Evolutionary conservation across 2,113 vertebrate genomes (phyloP), one percentile per base, ranked within the genome.

Genomic region (Chionis minor): DNA sequence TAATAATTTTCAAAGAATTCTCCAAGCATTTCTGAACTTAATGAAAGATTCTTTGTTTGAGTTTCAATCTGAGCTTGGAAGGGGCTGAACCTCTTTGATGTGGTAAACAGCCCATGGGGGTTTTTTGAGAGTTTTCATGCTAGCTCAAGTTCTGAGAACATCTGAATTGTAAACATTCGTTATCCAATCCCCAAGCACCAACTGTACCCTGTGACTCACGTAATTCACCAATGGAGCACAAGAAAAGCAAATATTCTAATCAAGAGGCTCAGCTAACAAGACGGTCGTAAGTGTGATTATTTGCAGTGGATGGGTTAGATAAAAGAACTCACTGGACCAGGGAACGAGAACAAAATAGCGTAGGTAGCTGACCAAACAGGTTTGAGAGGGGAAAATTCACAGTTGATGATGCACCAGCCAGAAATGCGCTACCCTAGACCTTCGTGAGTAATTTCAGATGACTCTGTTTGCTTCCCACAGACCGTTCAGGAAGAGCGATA

Each of bases 241-340:
- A 7, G 94, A n/a, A 96, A 92, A 93, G 96, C 96, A 97, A 97
- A 97, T 92, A 96, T 63, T 49, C 81, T 62, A 92, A 94, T 93
- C 96, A 26, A 83, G 84, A 74, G 66, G 83, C 87, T 94, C 90
- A 63, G 93, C 90, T 86, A 91, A 49, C 89, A 44, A 69, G 91
- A 82, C 78, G 84, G 81, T 85, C 14, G 16, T 52, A 54, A 93
- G 87, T 7, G 94, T 85, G 94, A 97, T 96, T 97, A 94, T 96
- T 96, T 96, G 96, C 96, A 93, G 96, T 95, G 96, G 92, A 97
- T 93, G 93, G 90, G 71, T 66, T 85, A 92, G 92, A 97, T 96
- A 97, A 96, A 97, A 96, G 96, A 96, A 90, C 92, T 94, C 96
- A 96, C 22, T 90, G 94, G 90, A 96, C 92, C 96, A 95, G 88